Evolutionary conservation across 2,888 invertebrate genomes (phyloP).

Genomic region (Tortricodes alternella): DNA sequence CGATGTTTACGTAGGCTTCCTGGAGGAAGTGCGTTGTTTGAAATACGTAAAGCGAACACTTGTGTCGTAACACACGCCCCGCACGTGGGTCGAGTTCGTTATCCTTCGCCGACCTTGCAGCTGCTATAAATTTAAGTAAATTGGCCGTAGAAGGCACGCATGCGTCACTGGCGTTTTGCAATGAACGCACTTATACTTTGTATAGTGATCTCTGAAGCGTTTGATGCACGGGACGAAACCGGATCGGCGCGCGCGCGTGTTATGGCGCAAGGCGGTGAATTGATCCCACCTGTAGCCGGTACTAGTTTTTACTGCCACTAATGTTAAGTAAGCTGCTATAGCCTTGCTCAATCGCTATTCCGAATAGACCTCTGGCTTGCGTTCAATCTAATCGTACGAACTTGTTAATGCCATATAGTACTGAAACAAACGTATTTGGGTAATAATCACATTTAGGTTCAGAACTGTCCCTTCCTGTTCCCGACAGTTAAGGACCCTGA

Average conservation of each 20-base stretch:
- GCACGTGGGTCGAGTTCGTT: slow-evolving; percentile 61
- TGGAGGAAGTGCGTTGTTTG: slow-evolving; percentile 20
- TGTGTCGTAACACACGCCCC: slow-evolving; percentile 54
- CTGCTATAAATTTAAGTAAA: slow-evolving; percentile 76
- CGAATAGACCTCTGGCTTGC: neutral
- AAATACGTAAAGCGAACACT: slow-evolving; percentile 49
- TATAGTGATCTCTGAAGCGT: slow-evolving; percentile 31
- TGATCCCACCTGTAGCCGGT: slow-evolving; percentile 64
- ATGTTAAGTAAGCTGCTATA: slow-evolving; percentile 36
- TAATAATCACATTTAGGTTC: no score
- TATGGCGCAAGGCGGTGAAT: slow-evolving; percentile 52
- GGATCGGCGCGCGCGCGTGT: slow-evolving; percentile 53
- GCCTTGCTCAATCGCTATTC: slow-evolving; percentile 24
- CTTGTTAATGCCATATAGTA: no score
- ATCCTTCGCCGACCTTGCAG: slow-evolving; percentile 77
- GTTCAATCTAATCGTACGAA: neutral
- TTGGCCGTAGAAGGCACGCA: slow-evolving; percentile 66
- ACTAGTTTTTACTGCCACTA: slow-evolving; percentile 65
- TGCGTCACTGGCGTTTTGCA: slow-evolving; percentile 71
- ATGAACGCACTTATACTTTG: slow-evolving; percentile 16
- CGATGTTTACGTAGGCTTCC: slow-evolving; percentile 10
- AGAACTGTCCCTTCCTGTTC: no score
- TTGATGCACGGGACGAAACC: slow-evolving; percentile 56
- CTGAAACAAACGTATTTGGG: no score
- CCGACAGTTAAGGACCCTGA: no score